Base-by-base conservation (phyloP, 2,113 vertebrate genomes). In the Plotosus lineatus region DNA sequence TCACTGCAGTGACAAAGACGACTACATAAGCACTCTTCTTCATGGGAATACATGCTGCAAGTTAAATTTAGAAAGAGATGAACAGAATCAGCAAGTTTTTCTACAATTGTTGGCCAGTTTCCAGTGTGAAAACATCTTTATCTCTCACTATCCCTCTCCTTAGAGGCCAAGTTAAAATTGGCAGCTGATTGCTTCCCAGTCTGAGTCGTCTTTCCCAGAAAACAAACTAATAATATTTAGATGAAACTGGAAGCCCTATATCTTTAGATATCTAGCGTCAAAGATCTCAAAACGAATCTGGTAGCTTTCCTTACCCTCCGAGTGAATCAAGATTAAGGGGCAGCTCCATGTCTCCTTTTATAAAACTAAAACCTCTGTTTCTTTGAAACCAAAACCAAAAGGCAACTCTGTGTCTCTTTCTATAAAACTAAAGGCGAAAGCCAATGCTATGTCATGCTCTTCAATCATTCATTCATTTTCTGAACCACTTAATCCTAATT, bases 71-170 rank as follows among this genome's bases (percentile, higher is more conserved):
- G 75, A 46, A 61, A 0, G 21, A 1, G 23, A 40, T 56, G 15
- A 28, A 6, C 9, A 36, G 28, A 61, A 33, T 61, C 42, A n/a
- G 75, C 75, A 61, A 26, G 38, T 44, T 46, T 44, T 77, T 61
- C 40, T 77, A 61, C 69, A 63, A 48, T 19, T 48, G 15, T n/a
- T 46, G 56, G 14, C 55, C 75, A 76, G 12, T 40, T 77, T 26
- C 55, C 55, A 46, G 55, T 4, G 55, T 28, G 3, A 42, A 23
- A 21, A 11, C 15, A 21, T 75, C 36, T 31, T 17, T n/a, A n/a
- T n/a, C 26, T 5, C 28, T 72, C 28, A 33, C 26, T 50, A 21
- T 46, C 2, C 28, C 17, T 61, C 19, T 33, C 17, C 55, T 60
- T 28, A 26, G 6, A 31, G 42, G 6, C 6, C 26, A 50, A 72